These are phyloP conservation scores for Agrilus cyanescens DNA, from an alignment of 2,888 invertebrate species.

Conservation along the genomic window DNA sequence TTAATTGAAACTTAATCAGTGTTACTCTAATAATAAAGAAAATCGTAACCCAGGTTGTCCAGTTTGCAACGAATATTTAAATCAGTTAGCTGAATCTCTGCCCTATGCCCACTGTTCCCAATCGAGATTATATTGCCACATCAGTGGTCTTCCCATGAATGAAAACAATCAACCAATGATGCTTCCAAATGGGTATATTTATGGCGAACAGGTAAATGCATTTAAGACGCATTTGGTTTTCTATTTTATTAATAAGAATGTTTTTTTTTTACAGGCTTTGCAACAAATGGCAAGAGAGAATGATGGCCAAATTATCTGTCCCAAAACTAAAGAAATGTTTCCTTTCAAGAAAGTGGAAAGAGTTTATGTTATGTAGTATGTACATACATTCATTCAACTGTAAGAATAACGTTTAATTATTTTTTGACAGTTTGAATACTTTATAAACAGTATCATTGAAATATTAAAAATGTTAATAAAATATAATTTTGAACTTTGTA, in stretches of 20 bases:
- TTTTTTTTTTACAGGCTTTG: conserved; percentile 53
- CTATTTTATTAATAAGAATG: conserved; percentile 5
- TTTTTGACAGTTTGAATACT: too few species aligned
- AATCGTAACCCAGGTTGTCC: conserved; percentile 79
- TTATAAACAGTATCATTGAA: too few species aligned
- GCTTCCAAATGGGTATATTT: conserved; percentile 97
- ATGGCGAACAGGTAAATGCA: conserved; percentile 70
- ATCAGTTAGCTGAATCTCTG: conserved; percentile 70
- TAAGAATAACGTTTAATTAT: too few species aligned
- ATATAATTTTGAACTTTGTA: too few species aligned
- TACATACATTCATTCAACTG: too few species aligned
- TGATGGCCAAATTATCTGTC: conserved; percentile 85
- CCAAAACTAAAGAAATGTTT: conserved; percentile 87
- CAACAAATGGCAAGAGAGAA: conserved; percentile 83
- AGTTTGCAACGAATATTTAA: conserved; percentile 81
- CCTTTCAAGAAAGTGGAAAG: conserved; percentile 87
- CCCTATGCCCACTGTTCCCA: conserved; percentile 96
- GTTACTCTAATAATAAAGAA: conserved; percentile 51
- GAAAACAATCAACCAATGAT: conserved; percentile 98
- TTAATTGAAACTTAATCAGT: conserved; percentile 42
- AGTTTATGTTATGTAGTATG: conserved; percentile 86
- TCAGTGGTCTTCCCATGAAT: conserved; percentile 84
- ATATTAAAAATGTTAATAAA: too few species aligned
- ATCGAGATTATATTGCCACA: conserved; percentile 84
- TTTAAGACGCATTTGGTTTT: neutral